Evolutionary conservation across 2,888 invertebrate genomes (phyloP), one percentile per base, ranked within the genome.

Genomic region (Atherix ibis): DNA sequence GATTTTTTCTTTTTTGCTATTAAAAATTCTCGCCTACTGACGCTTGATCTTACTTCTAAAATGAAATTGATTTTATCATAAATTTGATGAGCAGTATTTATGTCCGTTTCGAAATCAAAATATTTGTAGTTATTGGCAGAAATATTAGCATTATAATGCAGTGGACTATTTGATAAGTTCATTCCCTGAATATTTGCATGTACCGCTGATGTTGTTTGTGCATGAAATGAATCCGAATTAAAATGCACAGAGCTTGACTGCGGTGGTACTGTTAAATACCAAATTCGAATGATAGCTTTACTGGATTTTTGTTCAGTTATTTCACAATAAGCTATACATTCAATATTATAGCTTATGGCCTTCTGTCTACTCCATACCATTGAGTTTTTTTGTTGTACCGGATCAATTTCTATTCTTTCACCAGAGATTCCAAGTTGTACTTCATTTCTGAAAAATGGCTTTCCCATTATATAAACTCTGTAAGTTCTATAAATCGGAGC

Each of bases 401-500:
- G 87, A 54, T 88, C 87, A 34, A 92, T 84, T 64, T 92, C 92
- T 39, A 92, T 76, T 54, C 85, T 82, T 48, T 91, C 89, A 5
- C 87, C 77, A 10, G 88, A 88, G 42, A 92, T 77, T 30, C 87
- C 84, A 27, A 92, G 66, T 49, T 83, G 82, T 4, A 91, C 83
- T 46, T 83, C 80, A 13, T 78, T 78, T 58, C 80, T 88, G 15
- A 83, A 71, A 45, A 82, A 66, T 39, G 88, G 73, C 66, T 80
- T 84, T 48, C 79, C 79, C 19, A 85, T 64, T 45, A 89, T 70
- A 45, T 74, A 70, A 2, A 89, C 81, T 46, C 73, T 72, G 57
- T 73, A 85, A 0, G 81, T 76, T 53, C 85, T 81, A 62, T 87
- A 89, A 44, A 87, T 67, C 0, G 88, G 85, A 9, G 89, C 88